Evolutionary conservation across 2,888 invertebrate genomes (phyloP), one percentile per base, ranked within the genome.

Genomic region (Margaritifera margaritifera): DNA sequence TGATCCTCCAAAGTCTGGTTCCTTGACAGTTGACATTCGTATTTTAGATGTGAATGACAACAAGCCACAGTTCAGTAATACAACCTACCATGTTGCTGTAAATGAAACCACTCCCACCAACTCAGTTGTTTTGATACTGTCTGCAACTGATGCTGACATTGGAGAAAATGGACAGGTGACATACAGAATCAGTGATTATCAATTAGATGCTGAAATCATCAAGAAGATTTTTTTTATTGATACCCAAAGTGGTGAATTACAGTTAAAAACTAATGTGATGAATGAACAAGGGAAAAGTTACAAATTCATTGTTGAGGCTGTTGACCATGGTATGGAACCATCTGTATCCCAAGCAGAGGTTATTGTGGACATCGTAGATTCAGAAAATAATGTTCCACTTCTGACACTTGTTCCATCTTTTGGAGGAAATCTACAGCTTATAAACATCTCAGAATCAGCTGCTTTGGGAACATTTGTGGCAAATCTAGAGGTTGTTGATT

Each of bases 341-440:
- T 67, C 74, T 55, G 80, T 78, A 54, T 75, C 84, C 2, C 80
- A 80, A 62, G 81, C 84, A 11, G 72, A 79, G 31, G 85, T 86
- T 3, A 71, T 78, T 31, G 80, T 87, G 20, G 71, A 72, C 61
- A 94, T 98, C 20, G 95, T 96, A 86, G 90, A 90, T 69, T 96
- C 96, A 90, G 97, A 97, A 90, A 98, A 98, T 89, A 97, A 97
- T 89, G 96, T 97, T 15, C 97, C 98, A 15, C 55, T 64, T 42
- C 15, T 42, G 42, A 42, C 3, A 42, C 42, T 15, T 42, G 15
- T 42, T 42, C 42, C 42, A 42, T 42, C 42, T 42, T 42, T 42
- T 42, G 42, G 42, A 42, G 72, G 73, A 50, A 76, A 75, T 60
- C 75, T 62, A 52, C 73, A 75, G 19, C 71, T 72, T 66, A 76